Evolutionary conservation across 2,113 vertebrate genomes (phyloP), one percentile per base, ranked within the genome.

Genomic region (Polyodon spathula): DNA sequence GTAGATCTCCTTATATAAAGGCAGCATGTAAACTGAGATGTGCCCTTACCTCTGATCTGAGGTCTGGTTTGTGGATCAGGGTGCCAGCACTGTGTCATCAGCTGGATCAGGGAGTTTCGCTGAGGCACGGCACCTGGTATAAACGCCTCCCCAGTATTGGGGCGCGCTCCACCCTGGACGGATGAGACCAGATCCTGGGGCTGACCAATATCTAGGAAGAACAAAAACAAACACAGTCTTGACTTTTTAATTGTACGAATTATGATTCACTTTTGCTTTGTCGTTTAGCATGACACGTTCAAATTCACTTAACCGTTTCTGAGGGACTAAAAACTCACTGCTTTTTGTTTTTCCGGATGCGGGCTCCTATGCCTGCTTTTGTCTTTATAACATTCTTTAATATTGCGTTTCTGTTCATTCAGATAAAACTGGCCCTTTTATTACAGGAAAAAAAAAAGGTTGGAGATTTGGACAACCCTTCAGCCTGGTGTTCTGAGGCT

Each of bases 81-180:
- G 46, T 58, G 63, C 63, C 64, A 73, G 63, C 73, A 77, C 40
- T 53, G 58, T 3, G 52, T n/a, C 2, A 71, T 68, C n/a, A 77
- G 65, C 37, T 61, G 63, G 9, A 57, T 38, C 16, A 77, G 73
- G 9, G 44, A 56, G 15, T 56, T 61, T 27, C 56, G 6, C 6
- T 62, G 58, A 14, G 61, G 57, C 16, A 63, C 65, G 40, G 58
- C 58, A 1, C 37, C 37, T 6, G 64, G 63, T 54, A 73, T 40
- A 17, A 65, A 8, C 39, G 55, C 53, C 12, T 54, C 48, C 11
- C 12, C 55, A 2, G 42, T 12, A 54, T 54, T 60, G 16, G 63
- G 14, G 52, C 56, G 48, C 37, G 40, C 5, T 37, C 59, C 54
- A 3, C 53, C 40, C 42, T 57, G 61, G 9, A 54, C 9, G 3